Evolutionary conservation across 2,797 vertebrate species (phyloP).

Genomic region (Karalla daura): DNA sequence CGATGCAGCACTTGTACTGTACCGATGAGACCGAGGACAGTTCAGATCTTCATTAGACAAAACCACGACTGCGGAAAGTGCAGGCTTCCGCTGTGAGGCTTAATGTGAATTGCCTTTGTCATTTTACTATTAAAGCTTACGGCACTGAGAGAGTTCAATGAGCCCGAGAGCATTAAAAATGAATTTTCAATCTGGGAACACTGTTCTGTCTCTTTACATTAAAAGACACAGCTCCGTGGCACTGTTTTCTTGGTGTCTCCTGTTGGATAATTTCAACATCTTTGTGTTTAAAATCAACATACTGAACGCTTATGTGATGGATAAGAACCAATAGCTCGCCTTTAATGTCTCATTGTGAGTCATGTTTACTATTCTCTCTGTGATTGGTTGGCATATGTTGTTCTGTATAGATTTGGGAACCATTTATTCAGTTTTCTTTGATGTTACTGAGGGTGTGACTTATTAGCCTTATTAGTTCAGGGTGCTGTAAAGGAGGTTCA

Average conservation of each 20-base stretch:
- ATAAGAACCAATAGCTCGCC: too few species aligned
- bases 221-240: not conserved
- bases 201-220: constrained; percentile 12
- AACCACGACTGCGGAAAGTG: not conserved
- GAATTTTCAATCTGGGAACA: constrained; percentile 6
- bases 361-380: too few species aligned
- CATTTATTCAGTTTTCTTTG: too few species aligned
- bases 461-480: too few species aligned
- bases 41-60: not conserved
- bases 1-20: constrained; percentile 5
- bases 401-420: too few species aligned
- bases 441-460: too few species aligned
- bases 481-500: too few species aligned
- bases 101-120: not conserved
- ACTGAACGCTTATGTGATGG: too few species aligned
- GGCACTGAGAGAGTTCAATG: constrained; percentile 16
- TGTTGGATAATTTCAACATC: too few species aligned
- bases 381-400: too few species aligned
- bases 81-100: not conserved
- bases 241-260: not conserved
- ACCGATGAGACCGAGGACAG: not conserved
- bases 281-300: too few species aligned
- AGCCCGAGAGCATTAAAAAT: constrained; percentile 17
- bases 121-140: not conserved
- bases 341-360: too few species aligned